Evolutionary conservation across 2,113 vertebrate species (phyloP), one percentile per base, ranked within the genome.

Genomic region (Pterocles burchelli): DNA sequence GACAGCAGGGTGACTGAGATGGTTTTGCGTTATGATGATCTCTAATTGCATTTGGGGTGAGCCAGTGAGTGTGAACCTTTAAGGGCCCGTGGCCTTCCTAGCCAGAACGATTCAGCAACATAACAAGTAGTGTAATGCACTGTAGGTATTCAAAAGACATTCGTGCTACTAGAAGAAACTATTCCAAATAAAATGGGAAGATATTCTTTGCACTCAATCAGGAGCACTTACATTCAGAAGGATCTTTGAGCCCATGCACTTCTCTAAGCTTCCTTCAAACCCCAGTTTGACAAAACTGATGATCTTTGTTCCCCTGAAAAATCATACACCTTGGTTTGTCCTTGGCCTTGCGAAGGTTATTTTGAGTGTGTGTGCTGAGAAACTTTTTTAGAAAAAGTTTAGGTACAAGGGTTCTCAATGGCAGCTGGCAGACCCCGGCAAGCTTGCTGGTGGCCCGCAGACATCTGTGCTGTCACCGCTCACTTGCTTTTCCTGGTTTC

Each of bases 111-210:
- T 89, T 96, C 74, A 84, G 97, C 85, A 90, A 94, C 5, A 36
- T 67, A 93, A 93, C 20, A 92, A 97, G 97, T 89, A 97, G 96
- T 91, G 93, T 92, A 96, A 97, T 91, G 96, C 97, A 97, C 96
- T 96, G 95, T 96, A 97, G 96, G 96, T 96, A 96, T 80, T 85
- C 34, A 86, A 90, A 58, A 94, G 96, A 97, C 96, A 96, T 93
- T 96, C 90, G 72, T 83, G 65, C 96, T 77, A 95, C 91, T 81
- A 93, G 93, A 96, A 88, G 71, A 96, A 96, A 97, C 90, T 77
- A 93, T 87, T 96, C 88, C 54, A 96, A 72, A 97, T 3, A 43
- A 82, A 93, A 90, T 7, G 79, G 95, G 96, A 92, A 93, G 95
- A 82, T 24, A 43, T 26, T 91, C 66, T 87, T 93, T 71, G 74